These are phyloP conservation scores for Chrysaora quinquecirrha DNA, from an alignment of 30 jellyfish, hydroid and myxozoan genomes.

Conservation along the genomic window DNA sequence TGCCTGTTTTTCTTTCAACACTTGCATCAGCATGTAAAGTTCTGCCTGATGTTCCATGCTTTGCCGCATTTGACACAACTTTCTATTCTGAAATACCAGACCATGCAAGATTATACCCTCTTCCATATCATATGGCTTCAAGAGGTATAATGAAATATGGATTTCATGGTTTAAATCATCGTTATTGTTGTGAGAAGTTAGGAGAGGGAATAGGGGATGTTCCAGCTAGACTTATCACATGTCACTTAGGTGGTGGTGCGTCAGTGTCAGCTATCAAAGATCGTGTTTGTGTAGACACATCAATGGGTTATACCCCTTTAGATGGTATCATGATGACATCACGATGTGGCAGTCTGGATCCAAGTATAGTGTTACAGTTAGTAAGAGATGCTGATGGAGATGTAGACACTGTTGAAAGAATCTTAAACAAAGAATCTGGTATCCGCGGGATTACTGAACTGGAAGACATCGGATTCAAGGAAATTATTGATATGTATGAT, in stretches of 20 bases:
- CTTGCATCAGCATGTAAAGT: constrained; percentile 50
- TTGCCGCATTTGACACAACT: constrained; percentile 82
- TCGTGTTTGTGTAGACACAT: constrained; percentile 73
- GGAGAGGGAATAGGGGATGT: constrained; percentile 33
- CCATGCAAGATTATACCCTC: constrained; percentile 65
- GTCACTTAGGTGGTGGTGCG: constrained; percentile 93
- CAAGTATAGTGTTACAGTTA: constrained; percentile 70
- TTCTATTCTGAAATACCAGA: constrained; percentile 71
- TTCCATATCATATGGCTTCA: constrained; percentile 60
- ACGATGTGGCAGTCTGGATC: constrained; percentile 86
- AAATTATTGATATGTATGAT: constrained; percentile 46
- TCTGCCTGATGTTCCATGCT: constrained; percentile 54
- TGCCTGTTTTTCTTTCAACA: constrained; percentile 66
- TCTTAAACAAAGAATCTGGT: constrained; percentile 66
- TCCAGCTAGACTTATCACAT: constrained; percentile 57
- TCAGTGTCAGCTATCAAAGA: constrained; percentile 71
- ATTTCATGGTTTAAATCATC: constrained; percentile 87
- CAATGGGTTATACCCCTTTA: constrained; percentile 90
- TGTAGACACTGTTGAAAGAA: constrained; percentile 58
- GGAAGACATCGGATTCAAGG: constrained; percentile 13
- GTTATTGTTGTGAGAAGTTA: constrained; percentile 53
- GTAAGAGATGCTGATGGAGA: constrained; percentile 53
- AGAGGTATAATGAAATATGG: constrained; percentile 75
- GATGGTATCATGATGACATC: constrained; percentile 89
- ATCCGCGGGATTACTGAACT: constrained; percentile 75